Evolutionary conservation across 2,113 vertebrate genomes (phyloP), one percentile per base, ranked within the genome.

Genomic region (Festucalex cinctus): DNA sequence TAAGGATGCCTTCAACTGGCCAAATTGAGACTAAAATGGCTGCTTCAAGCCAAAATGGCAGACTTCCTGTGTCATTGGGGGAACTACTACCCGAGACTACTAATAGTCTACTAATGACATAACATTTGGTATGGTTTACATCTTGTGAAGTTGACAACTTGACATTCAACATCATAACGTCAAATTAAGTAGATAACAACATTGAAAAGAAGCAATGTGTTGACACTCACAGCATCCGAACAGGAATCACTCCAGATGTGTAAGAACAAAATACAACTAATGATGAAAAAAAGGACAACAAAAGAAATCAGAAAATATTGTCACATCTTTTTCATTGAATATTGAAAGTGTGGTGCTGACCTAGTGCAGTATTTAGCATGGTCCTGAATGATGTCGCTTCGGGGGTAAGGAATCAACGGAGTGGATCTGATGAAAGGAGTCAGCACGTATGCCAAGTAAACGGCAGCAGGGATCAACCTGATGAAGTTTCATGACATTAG

Each of bases 231-330:
- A 65, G 65, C 0, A 17, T 65, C 56, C 3, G 83, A 39, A 59
- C 88, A 88, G 66, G 69, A 32, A 48, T 89, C 80, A 4, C 16
- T 70, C 75, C 71, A 75, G 37, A 83, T 41, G 32, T 91, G 86
- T 65, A 91, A 48, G 60, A 93, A 91, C 70, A 92, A 80, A 75
- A 92, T 81, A 65, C 92, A 93, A 57, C 92, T 93, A 75, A 3
- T 54, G 67, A 39, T 65, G 39, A 69, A 68, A 58, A n/a, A 69
- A 37, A 35, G 9, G 60, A 75, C 2, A 56, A 37, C 51, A 43
- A 20, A 5, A 16, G 17, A 14, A 0, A 13, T 2, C 12, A 17
- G 63, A 71, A 69, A 60, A 13, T 26, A 54, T 54, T 59, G 17
- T 5, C 32, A 20, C 13, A 4, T 24, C n/a, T 62, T 60, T n/a